Percentiles rank a stretch among this genome's conserved stretches.
Conservation (phyloP, 2,797 vertebrate species). For the Crocidura indochinensis region DNA sequence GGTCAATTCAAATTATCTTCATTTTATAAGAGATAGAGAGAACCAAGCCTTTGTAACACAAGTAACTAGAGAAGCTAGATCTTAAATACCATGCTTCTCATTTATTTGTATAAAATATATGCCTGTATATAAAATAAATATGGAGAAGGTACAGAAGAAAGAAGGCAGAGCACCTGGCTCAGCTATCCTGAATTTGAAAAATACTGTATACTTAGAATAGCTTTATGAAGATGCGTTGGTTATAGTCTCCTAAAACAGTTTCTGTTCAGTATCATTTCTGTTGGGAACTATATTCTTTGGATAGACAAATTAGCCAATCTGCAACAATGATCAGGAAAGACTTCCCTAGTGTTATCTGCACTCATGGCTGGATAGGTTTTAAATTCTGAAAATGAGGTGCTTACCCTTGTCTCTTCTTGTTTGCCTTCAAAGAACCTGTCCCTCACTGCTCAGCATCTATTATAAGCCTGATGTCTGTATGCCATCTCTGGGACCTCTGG, state of each 20-base stretch:
- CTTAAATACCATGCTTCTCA: background rate
- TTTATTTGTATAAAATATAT: constrained; percentile 30
- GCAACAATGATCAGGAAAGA: too few relatives aligned
- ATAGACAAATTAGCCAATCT: too few relatives aligned
- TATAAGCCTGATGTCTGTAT: background rate
- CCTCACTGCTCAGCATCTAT: too few relatives aligned
- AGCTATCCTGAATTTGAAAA: background rate
- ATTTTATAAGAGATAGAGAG: constrained; percentile 38
- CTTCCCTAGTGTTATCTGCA: too few relatives aligned
- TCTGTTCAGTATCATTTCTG: too few relatives aligned
- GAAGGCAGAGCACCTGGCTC: background rate
- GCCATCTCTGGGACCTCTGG: background rate
- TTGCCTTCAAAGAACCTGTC: too few relatives aligned
- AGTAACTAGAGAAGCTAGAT: background rate
- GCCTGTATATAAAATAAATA: background rate
- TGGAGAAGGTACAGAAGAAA: background rate
- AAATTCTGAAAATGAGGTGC: too few relatives aligned
- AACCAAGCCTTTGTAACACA: constrained; percentile 1
- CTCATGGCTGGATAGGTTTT: too few relatives aligned
- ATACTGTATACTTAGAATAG: background rate
- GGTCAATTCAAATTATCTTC: background rate
- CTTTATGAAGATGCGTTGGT: too few relatives aligned
- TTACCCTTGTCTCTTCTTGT: too few relatives aligned
- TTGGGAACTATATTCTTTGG: too few relatives aligned
- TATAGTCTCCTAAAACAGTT: too few relatives aligned